These are phyloP conservation scores for Synanthedon myopaeformis DNA, from an alignment of 2,888 invertebrate genomes.

Conservation along the genomic window DNA sequence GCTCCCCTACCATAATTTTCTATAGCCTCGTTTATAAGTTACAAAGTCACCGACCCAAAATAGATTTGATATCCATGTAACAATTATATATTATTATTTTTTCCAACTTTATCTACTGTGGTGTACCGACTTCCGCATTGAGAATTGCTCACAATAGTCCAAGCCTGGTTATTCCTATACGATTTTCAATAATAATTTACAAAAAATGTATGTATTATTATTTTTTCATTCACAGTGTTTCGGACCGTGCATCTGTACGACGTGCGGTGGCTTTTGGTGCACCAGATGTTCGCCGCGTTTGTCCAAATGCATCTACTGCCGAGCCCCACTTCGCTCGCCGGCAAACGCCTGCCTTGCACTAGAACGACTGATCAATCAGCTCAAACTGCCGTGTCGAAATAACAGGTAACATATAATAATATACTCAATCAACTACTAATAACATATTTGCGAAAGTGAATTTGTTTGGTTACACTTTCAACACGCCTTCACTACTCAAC, in stretches of 20 bases:
- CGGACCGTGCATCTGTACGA: conserved; percentile 56
- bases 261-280: conserved; percentile 64
- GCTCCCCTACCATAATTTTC: no score
- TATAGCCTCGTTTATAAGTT: no score
- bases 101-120: no score
- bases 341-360: conserved; percentile 51
- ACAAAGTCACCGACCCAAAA: no score
- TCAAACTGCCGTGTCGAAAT: conserved; percentile 60
- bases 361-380: conserved; percentile 53
- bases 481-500: no score
- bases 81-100: no score
- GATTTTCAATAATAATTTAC: background rate
- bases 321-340: conserved; percentile 44
- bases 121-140: no score
- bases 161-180: no score
- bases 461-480: background rate
- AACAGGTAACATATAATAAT: conserved; percentile 39
- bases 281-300: conserved; percentile 48
- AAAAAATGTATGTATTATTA: background rate
- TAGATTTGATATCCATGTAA: no score
- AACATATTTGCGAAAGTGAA: background rate
- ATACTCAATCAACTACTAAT: background rate
- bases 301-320: conserved; percentile 59
- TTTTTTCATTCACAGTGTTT: conserved; percentile 36
- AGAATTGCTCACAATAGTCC: no score